phyloP scores from a whole-genome alignment of 2,797 vertebrate species.

The Notolepis coatsorum region DNA sequence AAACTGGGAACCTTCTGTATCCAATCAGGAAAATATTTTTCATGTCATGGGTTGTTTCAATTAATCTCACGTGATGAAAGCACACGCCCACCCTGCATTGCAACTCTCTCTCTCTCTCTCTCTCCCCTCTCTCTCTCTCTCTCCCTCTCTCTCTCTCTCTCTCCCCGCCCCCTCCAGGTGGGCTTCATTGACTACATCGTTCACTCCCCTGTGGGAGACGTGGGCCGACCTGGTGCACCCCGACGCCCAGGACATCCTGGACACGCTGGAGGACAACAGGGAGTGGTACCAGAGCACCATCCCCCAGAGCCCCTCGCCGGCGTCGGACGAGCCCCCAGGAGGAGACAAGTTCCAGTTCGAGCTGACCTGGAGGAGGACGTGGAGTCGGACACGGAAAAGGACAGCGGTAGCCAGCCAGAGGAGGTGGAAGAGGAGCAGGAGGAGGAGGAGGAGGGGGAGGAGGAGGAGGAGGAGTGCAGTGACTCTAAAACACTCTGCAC shows the following conservation, averaged over 20 bases:
- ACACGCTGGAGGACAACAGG: slow-evolving; percentile 98
- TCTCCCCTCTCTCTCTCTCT: neutral
- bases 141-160: neutral
- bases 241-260: slow-evolving; percentile 97
- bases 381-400: slow-evolving; percentile 97
- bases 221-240: slow-evolving; percentile 99
- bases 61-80: too few species aligned
- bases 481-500: slow-evolving; percentile 99
- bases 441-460: slow-evolving; percentile 91
- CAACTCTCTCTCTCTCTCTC: neutral
- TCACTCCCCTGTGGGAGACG: slow-evolving; percentile 98
- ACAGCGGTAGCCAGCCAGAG: slow-evolving; percentile 95
- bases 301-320: slow-evolving; percentile 96
- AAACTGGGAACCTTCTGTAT: too few species aligned
- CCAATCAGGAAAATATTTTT: too few species aligned
- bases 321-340: slow-evolving; percentile 89
- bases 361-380: slow-evolving; percentile 97
- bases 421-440: slow-evolving; percentile 91
- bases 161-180: slow-evolving; percentile 80
- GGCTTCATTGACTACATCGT: slow-evolving; percentile 99
- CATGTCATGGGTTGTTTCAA: too few species aligned
- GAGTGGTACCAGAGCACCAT: slow-evolving; percentile 99
- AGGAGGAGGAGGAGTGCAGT: slow-evolving; percentile 97
- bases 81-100: too few species aligned
- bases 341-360: slow-evolving; percentile 99